A percentile compares a stretch with the other conserved stretches of the same genome.
Evolutionary conservation across 2,888 invertebrate genomes (phyloP).

Genomic region (Coleophora flavipennella): DNA sequence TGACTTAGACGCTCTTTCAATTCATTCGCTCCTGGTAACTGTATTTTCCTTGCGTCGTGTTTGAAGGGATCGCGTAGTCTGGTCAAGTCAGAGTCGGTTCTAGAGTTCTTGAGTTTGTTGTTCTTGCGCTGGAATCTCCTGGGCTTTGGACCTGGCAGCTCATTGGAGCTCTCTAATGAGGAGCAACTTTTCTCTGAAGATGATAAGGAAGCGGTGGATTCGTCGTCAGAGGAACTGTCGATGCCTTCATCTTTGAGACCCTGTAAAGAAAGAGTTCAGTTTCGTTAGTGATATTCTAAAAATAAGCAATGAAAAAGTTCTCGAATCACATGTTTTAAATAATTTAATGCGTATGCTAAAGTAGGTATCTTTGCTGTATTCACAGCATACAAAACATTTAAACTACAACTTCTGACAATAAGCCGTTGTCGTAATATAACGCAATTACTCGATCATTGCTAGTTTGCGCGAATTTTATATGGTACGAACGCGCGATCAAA

Average conservation of each 20-base stretch:
- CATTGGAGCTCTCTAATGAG: conserved; percentile 61
- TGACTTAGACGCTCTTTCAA: conserved; percentile 35
- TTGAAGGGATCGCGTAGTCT: conserved; percentile 36
- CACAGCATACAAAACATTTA: no score
- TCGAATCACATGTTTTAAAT: no score
- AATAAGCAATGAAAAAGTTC: no score
- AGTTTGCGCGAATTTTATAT: no score
- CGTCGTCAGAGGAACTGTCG: conserved; percentile 67
- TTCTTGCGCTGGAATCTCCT: conserved; percentile 53
- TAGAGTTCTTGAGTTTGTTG: conserved; percentile 55
- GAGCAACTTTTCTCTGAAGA: conserved; percentile 66
- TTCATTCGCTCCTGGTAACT: conserved; percentile 37
- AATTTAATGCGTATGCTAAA: no score
- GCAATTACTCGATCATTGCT: no score
- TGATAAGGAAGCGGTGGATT: conserved; percentile 55
- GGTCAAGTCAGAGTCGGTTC: conserved; percentile 60
- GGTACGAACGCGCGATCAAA: no score
- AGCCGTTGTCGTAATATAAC: no score
- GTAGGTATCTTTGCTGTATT: no score
- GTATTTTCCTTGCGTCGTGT: conserved; percentile 34
- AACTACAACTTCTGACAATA: no score
- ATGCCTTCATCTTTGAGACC: conserved; percentile 69
- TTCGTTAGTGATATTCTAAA: no score
- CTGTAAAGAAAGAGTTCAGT: conserved; percentile 26
- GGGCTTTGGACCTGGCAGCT: conserved; percentile 41